These are phyloP conservation scores for Lycia hirtaria DNA, from an alignment of 2,888 invertebrate genomes.

Conservation along the genomic window DNA sequence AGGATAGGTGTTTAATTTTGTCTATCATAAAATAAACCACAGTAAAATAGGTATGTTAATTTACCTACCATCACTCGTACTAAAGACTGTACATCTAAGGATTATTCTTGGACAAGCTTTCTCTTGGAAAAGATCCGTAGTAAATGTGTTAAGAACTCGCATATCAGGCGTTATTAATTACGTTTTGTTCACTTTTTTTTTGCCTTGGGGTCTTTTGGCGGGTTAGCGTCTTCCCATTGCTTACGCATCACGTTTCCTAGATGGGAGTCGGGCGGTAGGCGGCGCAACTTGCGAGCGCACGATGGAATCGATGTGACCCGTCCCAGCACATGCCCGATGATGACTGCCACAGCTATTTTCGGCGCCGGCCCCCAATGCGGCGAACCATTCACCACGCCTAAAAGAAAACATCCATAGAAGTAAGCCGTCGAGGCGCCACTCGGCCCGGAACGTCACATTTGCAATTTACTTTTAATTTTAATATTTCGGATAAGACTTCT, in stretches of 20 bases:
- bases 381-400: conserved; percentile 84
- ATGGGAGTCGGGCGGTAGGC: conserved; percentile 85
- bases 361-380: conserved; percentile 89
- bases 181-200: too few species aligned
- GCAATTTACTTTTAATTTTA: neutral
- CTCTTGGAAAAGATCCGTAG: too few species aligned
- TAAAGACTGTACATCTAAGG: too few species aligned
- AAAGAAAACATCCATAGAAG: conserved; percentile 81
- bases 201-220: conserved; percentile 41
- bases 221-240: conserved; percentile 52
- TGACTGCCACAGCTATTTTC: conserved; percentile 87
- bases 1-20: conserved; percentile 1
- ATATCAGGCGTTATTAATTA: too few species aligned
- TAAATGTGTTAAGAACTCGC: too few species aligned
- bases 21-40: too few species aligned
- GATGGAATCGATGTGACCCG: conserved; percentile 88
- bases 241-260: conserved; percentile 88
- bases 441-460: conserved; percentile 58
- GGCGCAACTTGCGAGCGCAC: conserved; percentile 84
- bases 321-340: conserved; percentile 89
- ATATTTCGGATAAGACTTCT: conserved; percentile 39
- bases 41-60: too few species aligned
- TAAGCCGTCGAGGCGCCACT: conserved; percentile 54
- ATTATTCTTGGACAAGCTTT: too few species aligned
- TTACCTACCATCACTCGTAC: conserved; percentile 1